A percentile compares a stretch with the other conserved stretches of the same genome.
Conservation (phyloP, 2,113 vertebrate species). For the Mesoclemmys tuberculata region DNA sequence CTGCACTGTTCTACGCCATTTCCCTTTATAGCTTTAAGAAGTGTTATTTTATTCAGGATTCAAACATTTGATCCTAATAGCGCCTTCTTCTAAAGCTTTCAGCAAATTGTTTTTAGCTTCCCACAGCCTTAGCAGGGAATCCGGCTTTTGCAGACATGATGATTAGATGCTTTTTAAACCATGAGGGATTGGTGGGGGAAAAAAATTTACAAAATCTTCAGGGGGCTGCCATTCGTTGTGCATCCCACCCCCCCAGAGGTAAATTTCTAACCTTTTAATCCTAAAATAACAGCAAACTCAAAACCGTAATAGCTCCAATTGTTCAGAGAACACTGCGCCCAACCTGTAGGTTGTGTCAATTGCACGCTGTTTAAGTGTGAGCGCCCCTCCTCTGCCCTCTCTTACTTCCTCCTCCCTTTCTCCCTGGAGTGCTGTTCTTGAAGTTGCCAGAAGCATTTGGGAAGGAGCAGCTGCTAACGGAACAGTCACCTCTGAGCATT, state of each 20-base stretch:
- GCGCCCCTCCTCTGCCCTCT: not conserved
- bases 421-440: not conserved
- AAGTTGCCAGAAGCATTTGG: fast-evolving
- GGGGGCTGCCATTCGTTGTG: constrained; percentile 32
- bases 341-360: constrained; percentile 5
- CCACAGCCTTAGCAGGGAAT: constrained; percentile 51
- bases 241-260: constrained; percentile 44
- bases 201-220: not conserved
- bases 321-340: constrained; percentile 46
- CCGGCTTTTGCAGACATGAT: constrained; percentile 42
- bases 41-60: not conserved
- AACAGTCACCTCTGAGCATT: not conserved
- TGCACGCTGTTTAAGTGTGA: fast-evolving
- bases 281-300: constrained; percentile 73
- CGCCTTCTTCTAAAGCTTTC: constrained; percentile 31
- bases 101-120: constrained; percentile 58
- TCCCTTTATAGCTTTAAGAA: not conserved
- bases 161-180: constrained; percentile 64
- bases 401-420: not conserved
- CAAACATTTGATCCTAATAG: constrained; percentile 31
- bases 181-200: not conserved
- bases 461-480: not conserved
- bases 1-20: not conserved
- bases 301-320: constrained; percentile 36
- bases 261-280: constrained; percentile 75